Evolutionary conservation across 1,140 invertebrate species (phyloP).

Genomic region (Euglossa dilemma): DNA sequence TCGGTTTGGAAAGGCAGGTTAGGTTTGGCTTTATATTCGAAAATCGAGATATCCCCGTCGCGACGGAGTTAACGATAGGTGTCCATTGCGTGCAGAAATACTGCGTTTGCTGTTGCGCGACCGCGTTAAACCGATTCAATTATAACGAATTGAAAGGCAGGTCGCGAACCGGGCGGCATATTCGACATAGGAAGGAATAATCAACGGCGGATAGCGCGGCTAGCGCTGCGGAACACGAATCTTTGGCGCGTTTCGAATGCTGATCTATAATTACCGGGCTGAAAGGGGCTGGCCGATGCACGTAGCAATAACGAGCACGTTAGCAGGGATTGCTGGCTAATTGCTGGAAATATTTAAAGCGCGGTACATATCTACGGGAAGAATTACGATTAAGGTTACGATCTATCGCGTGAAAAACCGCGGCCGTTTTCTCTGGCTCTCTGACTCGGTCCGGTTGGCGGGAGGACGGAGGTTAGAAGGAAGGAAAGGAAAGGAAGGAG

Average conservation of each 20-base stretch:
- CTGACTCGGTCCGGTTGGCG: not conserved
- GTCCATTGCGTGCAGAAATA: not conserved
- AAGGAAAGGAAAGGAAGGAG: constrained; percentile 41
- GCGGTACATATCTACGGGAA: not conserved
- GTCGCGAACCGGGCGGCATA: constrained; percentile 42
- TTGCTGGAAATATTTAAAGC: constrained; percentile 20
- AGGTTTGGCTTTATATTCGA: not conserved
- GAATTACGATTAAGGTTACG: constrained; percentile 20
- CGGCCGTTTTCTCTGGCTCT: not conserved
- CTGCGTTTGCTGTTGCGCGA: not conserved
- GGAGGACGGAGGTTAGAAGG: not conserved
- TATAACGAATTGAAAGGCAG: constrained; percentile 60
- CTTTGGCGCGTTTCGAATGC: constrained; percentile 41
- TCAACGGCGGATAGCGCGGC: constrained; percentile 22
- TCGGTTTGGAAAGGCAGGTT: too few species aligned
- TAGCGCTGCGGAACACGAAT: constrained; percentile 25
- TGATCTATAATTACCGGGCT: constrained; percentile 55
- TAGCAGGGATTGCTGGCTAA: constrained; percentile 43
- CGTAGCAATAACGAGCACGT: constrained; percentile 34
- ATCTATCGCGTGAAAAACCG: not conserved
- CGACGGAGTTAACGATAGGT: not conserved
- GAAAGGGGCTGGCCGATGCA: constrained; percentile 35
- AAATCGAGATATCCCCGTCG: not conserved
- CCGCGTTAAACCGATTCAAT: constrained; percentile 62
- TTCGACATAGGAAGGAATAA: constrained; percentile 60